Evolutionary conservation across 2,113 vertebrate species (phyloP).

Genomic region (Actinemys pallida): DNA sequence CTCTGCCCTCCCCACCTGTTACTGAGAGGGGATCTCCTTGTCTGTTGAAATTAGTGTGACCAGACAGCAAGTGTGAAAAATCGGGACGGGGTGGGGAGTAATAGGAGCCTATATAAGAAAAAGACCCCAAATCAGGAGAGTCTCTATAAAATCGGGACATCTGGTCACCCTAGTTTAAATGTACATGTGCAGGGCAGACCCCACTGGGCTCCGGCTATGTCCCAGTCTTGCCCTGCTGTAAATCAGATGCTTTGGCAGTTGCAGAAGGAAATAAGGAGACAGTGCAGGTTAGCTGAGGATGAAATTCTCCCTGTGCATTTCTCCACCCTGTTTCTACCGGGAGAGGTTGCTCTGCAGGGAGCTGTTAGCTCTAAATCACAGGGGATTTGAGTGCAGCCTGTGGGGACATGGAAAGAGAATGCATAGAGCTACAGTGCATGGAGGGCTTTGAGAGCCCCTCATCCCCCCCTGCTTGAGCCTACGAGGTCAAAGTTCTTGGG

Average conservation of each 20-base stretch:
- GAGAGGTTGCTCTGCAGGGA: neutral
- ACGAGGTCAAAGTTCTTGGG: neutral
- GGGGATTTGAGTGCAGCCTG: accelerated
- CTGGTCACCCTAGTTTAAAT: neutral
- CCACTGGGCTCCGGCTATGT: neutral
- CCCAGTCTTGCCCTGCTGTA: accelerated
- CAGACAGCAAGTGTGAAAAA: too few relatives aligned
- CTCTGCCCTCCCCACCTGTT: too few relatives aligned
- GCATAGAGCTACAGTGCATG: accelerated
- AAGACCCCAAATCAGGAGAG: too few relatives aligned
- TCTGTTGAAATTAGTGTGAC: neutral
- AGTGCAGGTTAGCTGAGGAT: accelerated
- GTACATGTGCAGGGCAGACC: neutral
- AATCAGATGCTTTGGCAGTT: accelerated
- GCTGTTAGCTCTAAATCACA: accelerated
- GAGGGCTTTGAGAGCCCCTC: neutral
- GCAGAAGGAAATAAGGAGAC: neutral
- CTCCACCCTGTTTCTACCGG: accelerated
- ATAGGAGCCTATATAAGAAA: too few relatives aligned
- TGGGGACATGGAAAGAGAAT: neutral
- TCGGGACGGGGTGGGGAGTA: too few relatives aligned
- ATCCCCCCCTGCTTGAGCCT: accelerated
- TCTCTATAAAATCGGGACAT: too few relatives aligned
- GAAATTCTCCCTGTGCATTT: accelerated
- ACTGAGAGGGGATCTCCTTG: neutral